phyloP scores from a whole-genome alignment of 2,888 invertebrate genomes.

The Sicus ferrugineus region DNA sequence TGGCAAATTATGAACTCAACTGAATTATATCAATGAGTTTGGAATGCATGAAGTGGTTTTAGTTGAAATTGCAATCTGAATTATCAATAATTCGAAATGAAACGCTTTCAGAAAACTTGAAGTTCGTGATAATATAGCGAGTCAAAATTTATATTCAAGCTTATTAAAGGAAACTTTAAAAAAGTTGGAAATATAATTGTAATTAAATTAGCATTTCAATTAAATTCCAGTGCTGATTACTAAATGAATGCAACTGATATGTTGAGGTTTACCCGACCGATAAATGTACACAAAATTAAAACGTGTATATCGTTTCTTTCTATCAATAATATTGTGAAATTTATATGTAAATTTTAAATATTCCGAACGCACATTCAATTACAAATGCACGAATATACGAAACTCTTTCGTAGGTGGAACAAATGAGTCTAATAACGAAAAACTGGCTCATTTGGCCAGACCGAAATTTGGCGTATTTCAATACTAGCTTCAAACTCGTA shows the following conservation, averaged over 20 bases:
- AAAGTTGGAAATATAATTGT: neutral
- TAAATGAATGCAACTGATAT: neutral
- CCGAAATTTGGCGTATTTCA: neutral
- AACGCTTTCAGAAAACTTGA: too few relatives aligned
- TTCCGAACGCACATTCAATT: neutral
- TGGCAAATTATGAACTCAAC: too few relatives aligned
- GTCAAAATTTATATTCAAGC: too few relatives aligned
- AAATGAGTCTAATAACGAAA: conserved; percentile 1
- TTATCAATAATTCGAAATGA: too few relatives aligned
- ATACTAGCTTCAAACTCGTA: neutral
- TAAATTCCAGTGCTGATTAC: neutral
- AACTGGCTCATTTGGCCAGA: too few relatives aligned
- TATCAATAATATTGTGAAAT: neutral
- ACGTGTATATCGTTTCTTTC: neutral
- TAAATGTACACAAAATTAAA: too few relatives aligned
- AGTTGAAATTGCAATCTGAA: too few relatives aligned
- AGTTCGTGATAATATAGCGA: too few relatives aligned
- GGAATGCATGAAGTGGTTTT: too few relatives aligned
- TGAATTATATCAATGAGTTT: too few relatives aligned
- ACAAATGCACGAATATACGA: neutral
- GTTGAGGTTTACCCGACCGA: neutral
- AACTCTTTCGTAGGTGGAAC: neutral
- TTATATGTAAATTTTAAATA: neutral
- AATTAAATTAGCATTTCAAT: neutral
- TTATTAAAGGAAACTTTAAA: too few relatives aligned